Percentiles rank a stretch among this genome's conserved stretches.
phyloP scores from a whole-genome alignment of 37 sponge, comb jelly and placozoan species.

The Spongilla lacustris region DNA sequence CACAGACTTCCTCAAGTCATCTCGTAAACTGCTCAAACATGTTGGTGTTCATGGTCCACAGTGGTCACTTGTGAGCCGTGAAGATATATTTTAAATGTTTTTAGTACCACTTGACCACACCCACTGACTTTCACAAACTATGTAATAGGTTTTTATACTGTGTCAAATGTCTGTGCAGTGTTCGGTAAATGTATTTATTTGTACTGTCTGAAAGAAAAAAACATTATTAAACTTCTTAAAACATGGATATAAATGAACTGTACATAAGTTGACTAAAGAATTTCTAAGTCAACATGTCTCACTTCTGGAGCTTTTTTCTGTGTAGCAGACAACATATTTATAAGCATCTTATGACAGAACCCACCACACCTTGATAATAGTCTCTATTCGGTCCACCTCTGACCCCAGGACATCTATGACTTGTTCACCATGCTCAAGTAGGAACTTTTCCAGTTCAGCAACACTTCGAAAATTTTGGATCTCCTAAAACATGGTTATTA shows the following conservation, averaged over 20 bases:
- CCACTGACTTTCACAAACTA: background rate
- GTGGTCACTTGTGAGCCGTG: background rate
- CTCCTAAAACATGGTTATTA: slow-evolving; percentile 45
- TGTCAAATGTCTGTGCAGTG: background rate
- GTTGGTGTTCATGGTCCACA: background rate
- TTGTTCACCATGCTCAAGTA: slow-evolving; percentile 90
- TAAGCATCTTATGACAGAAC: background rate
- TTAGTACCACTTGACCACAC: background rate
- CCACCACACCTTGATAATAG: slow-evolving; percentile 69
- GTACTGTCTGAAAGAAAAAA: background rate
- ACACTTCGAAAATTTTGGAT: slow-evolving; percentile 62
- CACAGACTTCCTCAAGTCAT: background rate
- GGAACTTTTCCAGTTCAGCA: slow-evolving; percentile 77
- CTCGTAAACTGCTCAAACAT: background rate
- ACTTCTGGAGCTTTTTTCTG: slow-evolving; percentile 90
- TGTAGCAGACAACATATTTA: background rate
- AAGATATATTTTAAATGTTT: background rate
- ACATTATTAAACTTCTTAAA: background rate
- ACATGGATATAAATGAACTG: background rate
- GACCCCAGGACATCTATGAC: slow-evolving; percentile 81
- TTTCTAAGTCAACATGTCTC: slow-evolving; percentile 93
- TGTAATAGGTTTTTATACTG: background rate
- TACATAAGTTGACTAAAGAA: slow-evolving; percentile 53
- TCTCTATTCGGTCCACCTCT: slow-evolving; percentile 92
- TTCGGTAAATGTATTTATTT: background rate